Percentiles rank a stretch among this genome's conserved stretches.
Conservation (phyloP, 2,888 invertebrate species). For the Nomada ferruginata region DNA sequence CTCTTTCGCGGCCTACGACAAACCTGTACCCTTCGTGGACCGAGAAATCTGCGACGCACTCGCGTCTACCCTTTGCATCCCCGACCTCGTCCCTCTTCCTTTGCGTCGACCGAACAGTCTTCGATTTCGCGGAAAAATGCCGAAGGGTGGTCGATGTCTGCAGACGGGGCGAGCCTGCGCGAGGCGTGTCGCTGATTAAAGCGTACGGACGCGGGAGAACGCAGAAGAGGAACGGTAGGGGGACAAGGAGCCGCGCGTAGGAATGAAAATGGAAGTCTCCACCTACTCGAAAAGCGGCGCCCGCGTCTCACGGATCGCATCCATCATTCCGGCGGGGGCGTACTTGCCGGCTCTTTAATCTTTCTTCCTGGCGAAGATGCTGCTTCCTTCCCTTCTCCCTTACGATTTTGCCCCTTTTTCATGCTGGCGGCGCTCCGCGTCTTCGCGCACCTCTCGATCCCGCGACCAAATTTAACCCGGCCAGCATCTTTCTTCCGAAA, state of each 20-base stretch:
- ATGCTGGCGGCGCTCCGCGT: constrained; percentile 11
- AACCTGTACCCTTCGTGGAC: constrained; percentile 16
- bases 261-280: constrained; percentile 83
- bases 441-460: constrained; percentile 8
- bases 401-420: constrained; percentile 31
- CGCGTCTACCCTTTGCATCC: not conserved
- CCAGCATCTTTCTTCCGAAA: not conserved
- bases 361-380: constrained; percentile 75
- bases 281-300: constrained; percentile 77
- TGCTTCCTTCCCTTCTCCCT: constrained; percentile 51
- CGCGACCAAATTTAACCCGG: constrained; percentile 41
- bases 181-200: constrained; percentile 57
- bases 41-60: no score
- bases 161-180: no score
- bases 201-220: constrained; percentile 40
- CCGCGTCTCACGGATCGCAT: constrained; percentile 80
- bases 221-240: constrained; percentile 47
- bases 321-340: constrained; percentile 83
- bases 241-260: constrained; percentile 67
- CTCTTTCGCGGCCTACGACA: constrained; percentile 35
- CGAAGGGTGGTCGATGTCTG: no score
- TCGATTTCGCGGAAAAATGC: not conserved
- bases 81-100: no score
- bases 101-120: not conserved
- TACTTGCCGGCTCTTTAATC: constrained; percentile 83